Base-by-base conservation (phyloP, 2,797 vertebrate species). In the Philypnodon macrostomus region DNA sequence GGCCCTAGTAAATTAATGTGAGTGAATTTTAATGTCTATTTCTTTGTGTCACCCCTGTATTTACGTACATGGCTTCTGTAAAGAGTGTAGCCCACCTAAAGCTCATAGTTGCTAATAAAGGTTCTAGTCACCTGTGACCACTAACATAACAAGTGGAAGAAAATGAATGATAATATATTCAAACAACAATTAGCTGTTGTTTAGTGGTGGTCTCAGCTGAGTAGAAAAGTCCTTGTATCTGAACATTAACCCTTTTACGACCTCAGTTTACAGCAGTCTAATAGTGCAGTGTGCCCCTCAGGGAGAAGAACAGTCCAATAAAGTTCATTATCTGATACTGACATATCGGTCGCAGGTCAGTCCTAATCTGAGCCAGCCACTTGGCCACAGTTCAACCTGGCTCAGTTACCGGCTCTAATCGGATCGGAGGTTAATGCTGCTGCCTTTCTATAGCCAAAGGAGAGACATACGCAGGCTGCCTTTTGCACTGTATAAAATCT, bases 341-440 rank as follows among this genome's bases (percentile, higher is more conserved):
- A 79, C 76, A 75, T 48, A 11, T 44, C 10, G 63, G 79, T 73
- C 75, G 74, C 46, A 68, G 78, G 70, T 85, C 70, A 64, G 66
- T 54, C 50, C 68, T 77, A 76, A 83, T 80, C 81, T 71, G 73
- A 80, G 75, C 70, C 75, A n/a, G 63, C 47, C 46, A 53, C 78
- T 73, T 79, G 76, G 75, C 64, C 73, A 58, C 51, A 1, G 31
- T 4, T 7, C 33, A 30, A 75, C 70, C 75, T 49, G 52, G 61
- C 62, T 78, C 76, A 36, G 71, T 65, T 75, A 70, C 66, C 63
- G 39, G 57, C 53, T 54, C 65, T 81, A 79, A 85, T 85, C 74
- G 16, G 60, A 76, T 72, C 74, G 1, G 53, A 72, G 82, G 82
- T 83, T 85, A 84, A 86, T 81, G 53, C 58, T 85, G 83, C 85